Conservation (phyloP, 30 jellyfish, hydroid and myxozoan species). For the Aurelia aurita complex sp. Pacific region DNA sequence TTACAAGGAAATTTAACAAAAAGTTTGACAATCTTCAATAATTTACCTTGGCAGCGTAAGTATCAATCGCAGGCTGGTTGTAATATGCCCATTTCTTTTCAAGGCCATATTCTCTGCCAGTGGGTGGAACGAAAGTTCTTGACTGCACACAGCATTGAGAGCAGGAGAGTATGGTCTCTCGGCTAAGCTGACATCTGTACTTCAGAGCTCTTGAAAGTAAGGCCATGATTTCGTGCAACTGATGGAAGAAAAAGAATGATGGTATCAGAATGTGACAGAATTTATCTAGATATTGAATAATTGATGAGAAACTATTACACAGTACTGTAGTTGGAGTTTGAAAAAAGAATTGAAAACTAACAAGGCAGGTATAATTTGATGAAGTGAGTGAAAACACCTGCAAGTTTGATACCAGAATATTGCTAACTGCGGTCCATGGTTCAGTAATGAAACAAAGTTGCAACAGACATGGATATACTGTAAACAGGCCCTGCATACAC, state of each 20-base stretch:
- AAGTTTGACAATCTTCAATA: no score
- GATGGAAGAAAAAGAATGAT: not conserved
- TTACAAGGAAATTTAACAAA: no score
- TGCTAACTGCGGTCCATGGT: no score
- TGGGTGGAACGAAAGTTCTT: conserved; percentile 59
- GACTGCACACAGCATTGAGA: conserved; percentile 25
- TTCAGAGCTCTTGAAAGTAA: conserved; percentile 34
- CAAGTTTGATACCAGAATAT: no score
- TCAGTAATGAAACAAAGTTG: no score
- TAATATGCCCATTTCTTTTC: conserved; percentile 98
- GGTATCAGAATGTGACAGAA: not conserved
- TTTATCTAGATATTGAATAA: not conserved
- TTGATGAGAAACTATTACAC: no score
- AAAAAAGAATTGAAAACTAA: no score
- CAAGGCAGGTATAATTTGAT: no score
- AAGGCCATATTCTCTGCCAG: conserved; percentile 91
- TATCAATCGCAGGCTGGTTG: conserved; percentile 86
- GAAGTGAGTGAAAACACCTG: no score
- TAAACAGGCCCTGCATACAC: no score
- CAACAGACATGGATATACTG: no score
- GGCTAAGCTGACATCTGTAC: not conserved
- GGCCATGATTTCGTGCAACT: conserved; percentile 30
- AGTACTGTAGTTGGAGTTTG: no score
- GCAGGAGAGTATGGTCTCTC: conserved; percentile 10
- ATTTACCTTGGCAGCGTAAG: conserved; percentile 81